Conservation (phyloP, 1,140 invertebrate species). For the Xylocopa sonorina region DNA sequence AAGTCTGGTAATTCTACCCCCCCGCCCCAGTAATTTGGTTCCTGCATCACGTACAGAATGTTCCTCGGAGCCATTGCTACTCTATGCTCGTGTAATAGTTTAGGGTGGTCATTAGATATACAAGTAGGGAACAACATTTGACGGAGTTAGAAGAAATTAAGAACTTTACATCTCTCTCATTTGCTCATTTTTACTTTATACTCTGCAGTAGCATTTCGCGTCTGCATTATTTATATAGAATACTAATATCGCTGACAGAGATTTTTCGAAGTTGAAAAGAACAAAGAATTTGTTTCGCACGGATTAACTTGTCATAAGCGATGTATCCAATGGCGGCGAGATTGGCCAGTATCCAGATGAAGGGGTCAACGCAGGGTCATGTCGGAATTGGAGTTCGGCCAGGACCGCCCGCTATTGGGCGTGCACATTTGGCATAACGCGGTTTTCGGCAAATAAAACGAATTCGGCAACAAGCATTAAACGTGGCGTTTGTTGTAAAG, state of each 20-base stretch:
- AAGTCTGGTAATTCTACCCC: neutral
- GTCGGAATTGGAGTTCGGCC: slow-evolving; percentile 36
- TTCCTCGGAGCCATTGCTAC: too few species aligned
- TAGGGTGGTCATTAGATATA: too few species aligned
- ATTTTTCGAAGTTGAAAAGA: neutral
- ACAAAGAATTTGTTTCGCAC: neutral
- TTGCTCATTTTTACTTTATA: too few species aligned
- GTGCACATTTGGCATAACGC: neutral
- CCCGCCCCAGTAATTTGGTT: neutral
- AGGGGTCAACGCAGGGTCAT: slow-evolving; percentile 4
- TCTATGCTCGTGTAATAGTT: too few species aligned
- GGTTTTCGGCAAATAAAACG: neutral
- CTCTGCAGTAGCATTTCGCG: too few species aligned
- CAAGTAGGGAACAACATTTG: too few species aligned
- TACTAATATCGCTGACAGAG: too few species aligned
- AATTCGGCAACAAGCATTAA: neutral
- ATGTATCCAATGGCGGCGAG: neutral
- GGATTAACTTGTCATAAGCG: neutral
- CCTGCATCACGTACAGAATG: neutral
- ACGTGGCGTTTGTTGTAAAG: neutral
- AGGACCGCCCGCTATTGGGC: slow-evolving; percentile 4
- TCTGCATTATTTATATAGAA: too few species aligned
- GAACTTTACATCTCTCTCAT: too few species aligned
- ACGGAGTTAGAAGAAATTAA: too few species aligned
- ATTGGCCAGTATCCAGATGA: slow-evolving; percentile 11